Percentiles rank a stretch among this genome's conserved stretches.
Conservation (phyloP, 2,113 vertebrate genomes). For the Arvicanthis niloticus region DNA sequence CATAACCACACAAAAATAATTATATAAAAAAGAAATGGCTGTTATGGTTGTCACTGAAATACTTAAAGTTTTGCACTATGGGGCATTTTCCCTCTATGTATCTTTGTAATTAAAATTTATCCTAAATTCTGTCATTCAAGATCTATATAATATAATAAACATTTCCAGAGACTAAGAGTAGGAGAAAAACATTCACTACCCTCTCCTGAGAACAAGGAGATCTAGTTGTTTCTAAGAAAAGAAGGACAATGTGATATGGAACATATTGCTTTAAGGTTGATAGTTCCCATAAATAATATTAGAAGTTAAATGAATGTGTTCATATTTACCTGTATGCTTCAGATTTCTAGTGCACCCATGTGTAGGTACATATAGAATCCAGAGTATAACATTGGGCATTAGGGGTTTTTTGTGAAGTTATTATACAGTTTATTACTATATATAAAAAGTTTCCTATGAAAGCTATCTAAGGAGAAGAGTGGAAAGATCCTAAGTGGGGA, state of each 20-base stretch:
- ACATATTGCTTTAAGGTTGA: not conserved
- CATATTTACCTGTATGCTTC: not conserved
- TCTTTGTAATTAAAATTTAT: not conserved
- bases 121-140: not conserved
- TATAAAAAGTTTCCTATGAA: too few species aligned
- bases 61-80: not conserved
- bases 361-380: not conserved
- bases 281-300: not conserved
- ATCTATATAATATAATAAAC: not conserved
- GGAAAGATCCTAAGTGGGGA: too few species aligned
- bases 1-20: not conserved
- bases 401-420: too few species aligned
- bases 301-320: not conserved
- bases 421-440: too few species aligned
- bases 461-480: too few species aligned
- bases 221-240: not conserved
- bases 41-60: not conserved
- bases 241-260: rapidly evolving
- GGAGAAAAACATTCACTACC: not conserved
- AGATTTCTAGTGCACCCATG: not conserved
- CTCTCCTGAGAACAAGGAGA: not conserved
- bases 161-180: not conserved
- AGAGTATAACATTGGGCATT: not conserved
- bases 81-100: not conserved
- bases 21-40: not conserved